Percentiles rank a stretch among this genome's conserved stretches.
Evolutionary conservation across 2,113 vertebrate species (phyloP).

Genomic region (Pholis gunnellus): DNA sequence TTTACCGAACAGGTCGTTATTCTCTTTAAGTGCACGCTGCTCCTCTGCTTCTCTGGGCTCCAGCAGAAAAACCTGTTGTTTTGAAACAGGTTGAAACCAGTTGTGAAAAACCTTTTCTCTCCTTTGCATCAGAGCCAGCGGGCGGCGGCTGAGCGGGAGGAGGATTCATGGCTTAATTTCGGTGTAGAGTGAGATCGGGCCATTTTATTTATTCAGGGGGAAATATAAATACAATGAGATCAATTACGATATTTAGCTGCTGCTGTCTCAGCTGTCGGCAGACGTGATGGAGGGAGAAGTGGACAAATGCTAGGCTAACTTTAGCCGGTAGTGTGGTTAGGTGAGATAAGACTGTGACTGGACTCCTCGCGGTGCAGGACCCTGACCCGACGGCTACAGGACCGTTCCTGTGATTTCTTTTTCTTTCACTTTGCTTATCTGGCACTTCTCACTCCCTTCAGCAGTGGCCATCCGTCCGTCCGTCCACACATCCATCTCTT

Average conservation of each 20-base stretch:
- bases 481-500: background rate
- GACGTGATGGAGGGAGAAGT: constrained; percentile 8
- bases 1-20: background rate
- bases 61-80: constrained; percentile 32
- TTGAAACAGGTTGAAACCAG: too few species aligned
- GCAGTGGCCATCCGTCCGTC: background rate
- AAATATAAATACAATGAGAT: constrained; percentile 35
- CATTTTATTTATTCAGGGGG: constrained; percentile 18
- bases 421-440: constrained; percentile 1
- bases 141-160: background rate
- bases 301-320: background rate
- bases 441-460: background rate
- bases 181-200: background rate
- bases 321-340: background rate
- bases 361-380: background rate
- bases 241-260: constrained; percentile 48
- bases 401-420: background rate
- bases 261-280: constrained; percentile 31
- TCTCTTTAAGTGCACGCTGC: constrained; percentile 35
- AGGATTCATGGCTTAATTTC: constrained; percentile 49
- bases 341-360: constrained; percentile 28
- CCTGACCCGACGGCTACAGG: background rate
- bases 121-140: background rate
- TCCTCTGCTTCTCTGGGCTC: background rate
- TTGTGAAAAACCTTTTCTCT: too few species aligned